Evolutionary conservation across 2,113 vertebrate species (phyloP).

Genomic region (Clarias batrachus): DNA sequence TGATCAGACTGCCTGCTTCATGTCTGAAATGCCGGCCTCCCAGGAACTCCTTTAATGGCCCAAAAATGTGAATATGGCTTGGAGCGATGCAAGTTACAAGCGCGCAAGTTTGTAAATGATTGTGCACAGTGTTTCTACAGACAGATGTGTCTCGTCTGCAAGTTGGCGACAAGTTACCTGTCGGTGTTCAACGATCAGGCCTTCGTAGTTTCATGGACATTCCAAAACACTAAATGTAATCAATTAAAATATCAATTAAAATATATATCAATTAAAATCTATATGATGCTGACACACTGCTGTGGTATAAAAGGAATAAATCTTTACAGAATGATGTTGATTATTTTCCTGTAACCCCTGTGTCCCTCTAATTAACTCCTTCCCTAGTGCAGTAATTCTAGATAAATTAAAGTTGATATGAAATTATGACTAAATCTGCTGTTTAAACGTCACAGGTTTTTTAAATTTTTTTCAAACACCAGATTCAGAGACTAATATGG

Average conservation of each 20-base stretch:
- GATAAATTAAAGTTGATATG: neutral
- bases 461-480: neutral
- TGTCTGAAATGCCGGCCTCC: too few relatives aligned
- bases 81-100: too few relatives aligned
- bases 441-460: neutral
- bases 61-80: too few relatives aligned
- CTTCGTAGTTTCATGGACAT: too few relatives aligned
- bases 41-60: too few relatives aligned
- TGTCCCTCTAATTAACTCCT: neutral
- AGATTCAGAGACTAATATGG: neutral
- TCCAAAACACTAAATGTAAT: neutral
- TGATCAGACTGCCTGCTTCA: too few relatives aligned
- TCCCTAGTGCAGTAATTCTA: neutral
- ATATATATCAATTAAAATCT: neutral
- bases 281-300: neutral
- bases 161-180: too few relatives aligned
- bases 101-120: too few relatives aligned
- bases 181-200: too few relatives aligned
- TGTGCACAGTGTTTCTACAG: too few relatives aligned
- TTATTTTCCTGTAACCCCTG: neutral
- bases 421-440: neutral
- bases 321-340: neutral
- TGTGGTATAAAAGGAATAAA: neutral
- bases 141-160: too few relatives aligned
- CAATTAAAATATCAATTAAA: neutral